These are phyloP conservation scores for Catharus minimus DNA, from an alignment of 2,113 vertebrate genomes.

Conservation along the genomic window DNA sequence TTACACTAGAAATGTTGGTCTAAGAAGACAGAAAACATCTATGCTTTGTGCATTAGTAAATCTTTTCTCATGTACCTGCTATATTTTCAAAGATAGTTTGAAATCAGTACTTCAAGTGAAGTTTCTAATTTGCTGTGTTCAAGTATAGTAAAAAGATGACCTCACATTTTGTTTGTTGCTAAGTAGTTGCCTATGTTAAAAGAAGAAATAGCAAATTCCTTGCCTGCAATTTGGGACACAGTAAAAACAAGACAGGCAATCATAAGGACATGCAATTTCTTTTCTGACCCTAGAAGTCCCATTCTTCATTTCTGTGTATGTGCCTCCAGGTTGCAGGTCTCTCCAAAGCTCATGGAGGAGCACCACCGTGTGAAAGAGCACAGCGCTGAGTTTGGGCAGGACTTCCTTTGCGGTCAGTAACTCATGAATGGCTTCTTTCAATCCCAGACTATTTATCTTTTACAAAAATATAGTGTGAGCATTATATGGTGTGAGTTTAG, in stretches of 20 bases:
- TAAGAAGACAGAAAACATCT: background rate
- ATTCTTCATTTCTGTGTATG: background rate
- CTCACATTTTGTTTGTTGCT: background rate
- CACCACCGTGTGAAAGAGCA: background rate
- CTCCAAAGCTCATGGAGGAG: fast-evolving
- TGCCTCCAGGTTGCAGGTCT: background rate
- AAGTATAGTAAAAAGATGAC: background rate
- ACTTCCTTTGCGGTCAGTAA: background rate
- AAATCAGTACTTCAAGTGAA: background rate
- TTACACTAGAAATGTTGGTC: background rate
- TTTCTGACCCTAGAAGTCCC: background rate
- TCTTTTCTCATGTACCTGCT: background rate
- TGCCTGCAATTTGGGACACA: background rate
- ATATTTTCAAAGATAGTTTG: constrained; percentile 1
- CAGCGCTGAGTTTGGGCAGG: background rate
- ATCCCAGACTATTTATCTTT: background rate
- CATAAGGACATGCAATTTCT: fast-evolving
- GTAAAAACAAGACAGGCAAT: background rate
- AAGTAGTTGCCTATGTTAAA: background rate
- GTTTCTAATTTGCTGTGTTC: constrained; percentile 1
- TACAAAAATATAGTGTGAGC: background rate
- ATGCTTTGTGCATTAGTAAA: background rate
- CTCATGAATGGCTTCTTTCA: background rate
- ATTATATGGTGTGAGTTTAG: background rate
- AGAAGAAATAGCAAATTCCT: background rate